These are phyloP conservation scores for Aleiodes leptofemur DNA, from an alignment of 2,888 invertebrate species.

Conservation along the genomic window DNA sequence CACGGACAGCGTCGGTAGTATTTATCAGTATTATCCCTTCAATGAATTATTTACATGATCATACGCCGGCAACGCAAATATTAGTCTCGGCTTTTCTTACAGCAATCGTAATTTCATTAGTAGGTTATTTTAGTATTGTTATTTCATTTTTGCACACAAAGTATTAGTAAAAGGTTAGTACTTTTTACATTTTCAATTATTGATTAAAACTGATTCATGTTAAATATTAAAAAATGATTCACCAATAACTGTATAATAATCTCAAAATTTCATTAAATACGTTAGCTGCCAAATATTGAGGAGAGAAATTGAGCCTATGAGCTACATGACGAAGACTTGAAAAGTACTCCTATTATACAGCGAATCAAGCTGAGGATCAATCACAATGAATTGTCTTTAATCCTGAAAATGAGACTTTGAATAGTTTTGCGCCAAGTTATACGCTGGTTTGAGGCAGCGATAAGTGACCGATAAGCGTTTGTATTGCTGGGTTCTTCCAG, in stretches of 20 bases:
- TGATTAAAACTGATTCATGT: no score
- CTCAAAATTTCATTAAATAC: no score
- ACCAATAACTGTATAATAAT: no score
- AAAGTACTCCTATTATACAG: background rate
- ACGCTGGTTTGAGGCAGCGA: conserved; percentile 59
- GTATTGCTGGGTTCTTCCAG: conserved; percentile 71
- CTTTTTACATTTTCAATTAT: background rate
- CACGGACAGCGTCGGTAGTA: background rate
- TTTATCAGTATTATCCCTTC: conserved; percentile 2
- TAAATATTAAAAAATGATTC: no score
- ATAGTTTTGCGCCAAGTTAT: conserved; percentile 50
- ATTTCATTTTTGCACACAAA: conserved; percentile 7
- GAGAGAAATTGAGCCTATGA: no score
- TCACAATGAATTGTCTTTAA: conserved; percentile 40
- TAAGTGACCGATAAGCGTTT: conserved; percentile 73
- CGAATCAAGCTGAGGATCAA: conserved; percentile 18
- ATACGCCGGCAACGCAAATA: background rate
- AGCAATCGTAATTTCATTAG: background rate
- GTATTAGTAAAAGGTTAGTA: conserved; percentile 39
- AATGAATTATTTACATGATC: background rate
- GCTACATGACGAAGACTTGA: background rate
- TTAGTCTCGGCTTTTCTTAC: background rate
- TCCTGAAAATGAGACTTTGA: conserved; percentile 51
- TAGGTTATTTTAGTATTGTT: conserved; percentile 7
- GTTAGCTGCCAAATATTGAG: no score